phyloP scores from a whole-genome alignment of 2,888 invertebrate species.

The Limnephilus marmoratus region DNA sequence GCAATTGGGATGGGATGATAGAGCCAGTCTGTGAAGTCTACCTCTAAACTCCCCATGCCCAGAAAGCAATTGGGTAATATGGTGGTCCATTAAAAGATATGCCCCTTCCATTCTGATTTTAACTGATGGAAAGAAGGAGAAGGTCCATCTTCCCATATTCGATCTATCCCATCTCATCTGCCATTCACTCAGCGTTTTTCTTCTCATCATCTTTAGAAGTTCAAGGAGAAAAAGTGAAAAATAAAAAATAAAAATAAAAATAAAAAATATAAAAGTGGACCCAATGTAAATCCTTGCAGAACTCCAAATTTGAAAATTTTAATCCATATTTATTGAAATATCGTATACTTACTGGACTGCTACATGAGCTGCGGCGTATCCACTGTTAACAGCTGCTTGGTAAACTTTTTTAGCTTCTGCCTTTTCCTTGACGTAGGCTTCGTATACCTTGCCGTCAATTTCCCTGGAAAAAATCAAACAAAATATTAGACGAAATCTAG shows the following conservation, averaged over 20 bases:
- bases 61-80: too few species aligned
- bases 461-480: constrained; percentile 72
- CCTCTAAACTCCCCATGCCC: too few species aligned
- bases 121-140: too few species aligned
- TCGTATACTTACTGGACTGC: constrained; percentile 74
- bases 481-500: background rate
- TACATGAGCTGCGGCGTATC: constrained; percentile 80
- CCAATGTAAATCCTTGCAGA: background rate
- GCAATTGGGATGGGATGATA: too few species aligned
- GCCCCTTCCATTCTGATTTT: too few species aligned
- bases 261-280: background rate
- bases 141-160: too few species aligned
- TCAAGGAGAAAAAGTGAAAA: too few species aligned
- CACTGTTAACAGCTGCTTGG: constrained; percentile 77
- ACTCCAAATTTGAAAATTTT: background rate
- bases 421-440: constrained; percentile 82
- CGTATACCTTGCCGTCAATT: constrained; percentile 79
- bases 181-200: too few species aligned
- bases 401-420: constrained; percentile 80
- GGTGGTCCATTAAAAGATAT: too few species aligned
- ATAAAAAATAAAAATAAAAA: background rate
- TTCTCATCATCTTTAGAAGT: too few species aligned
- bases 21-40: too few species aligned
- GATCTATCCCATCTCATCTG: too few species aligned
- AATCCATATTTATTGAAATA: background rate